Evolutionary conservation across 2,797 vertebrate species (phyloP).

Genomic region (Vultur gryphus): DNA sequence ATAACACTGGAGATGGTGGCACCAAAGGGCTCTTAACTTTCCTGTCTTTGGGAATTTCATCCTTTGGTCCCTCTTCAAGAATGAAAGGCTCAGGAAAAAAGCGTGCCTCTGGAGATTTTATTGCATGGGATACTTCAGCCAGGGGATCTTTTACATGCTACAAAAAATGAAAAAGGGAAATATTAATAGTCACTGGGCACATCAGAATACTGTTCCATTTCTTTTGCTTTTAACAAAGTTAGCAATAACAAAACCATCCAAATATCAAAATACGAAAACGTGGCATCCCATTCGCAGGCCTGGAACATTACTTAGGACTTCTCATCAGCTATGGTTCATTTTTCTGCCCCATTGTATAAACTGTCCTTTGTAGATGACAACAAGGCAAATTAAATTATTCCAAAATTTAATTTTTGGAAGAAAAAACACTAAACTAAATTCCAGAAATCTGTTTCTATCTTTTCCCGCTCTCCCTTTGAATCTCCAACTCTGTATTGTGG

Average conservation of each 20-base stretch:
- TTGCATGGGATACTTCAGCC: neutral
- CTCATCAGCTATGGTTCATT: neutral
- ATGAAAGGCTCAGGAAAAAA: constrained; percentile 83
- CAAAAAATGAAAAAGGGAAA: neutral
- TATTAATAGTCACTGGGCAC: neutral
- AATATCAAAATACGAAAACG: neutral
- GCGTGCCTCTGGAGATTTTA: constrained; percentile 71
- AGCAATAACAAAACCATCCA: neutral
- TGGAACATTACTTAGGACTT: neutral
- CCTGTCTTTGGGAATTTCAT: constrained; percentile 56
- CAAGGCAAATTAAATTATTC: neutral
- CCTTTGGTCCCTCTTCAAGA: constrained; percentile 59
- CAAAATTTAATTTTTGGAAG: neutral
- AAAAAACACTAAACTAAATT: neutral
- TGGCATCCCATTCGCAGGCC: neutral
- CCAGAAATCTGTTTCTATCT: neutral
- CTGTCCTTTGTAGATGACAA: neutral
- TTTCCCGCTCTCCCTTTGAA: neutral
- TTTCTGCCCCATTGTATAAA: neutral
- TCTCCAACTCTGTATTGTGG: neutral
- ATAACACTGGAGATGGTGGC: constrained; percentile 77
- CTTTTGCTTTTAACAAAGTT: neutral
- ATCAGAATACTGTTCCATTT: rapidly evolving
- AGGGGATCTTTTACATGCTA: constrained; percentile 22
- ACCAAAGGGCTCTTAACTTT: constrained; percentile 45